Evolutionary conservation across 1,140 invertebrate species (phyloP), one percentile per base, ranked within the genome.

Genomic region (Brachionus paranguensis): DNA sequence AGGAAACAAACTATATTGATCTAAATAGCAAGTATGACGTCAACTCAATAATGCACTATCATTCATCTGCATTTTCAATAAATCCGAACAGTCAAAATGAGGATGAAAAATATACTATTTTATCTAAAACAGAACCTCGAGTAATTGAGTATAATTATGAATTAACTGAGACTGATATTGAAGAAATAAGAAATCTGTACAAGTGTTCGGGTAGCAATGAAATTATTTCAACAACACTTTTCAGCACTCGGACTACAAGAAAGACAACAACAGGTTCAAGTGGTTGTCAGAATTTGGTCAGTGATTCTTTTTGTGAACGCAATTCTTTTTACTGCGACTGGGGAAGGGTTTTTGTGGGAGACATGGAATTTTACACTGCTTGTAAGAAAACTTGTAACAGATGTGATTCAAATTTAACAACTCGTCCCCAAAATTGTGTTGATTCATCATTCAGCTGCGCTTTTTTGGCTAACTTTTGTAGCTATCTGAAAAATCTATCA

Each of bases 1-100:
- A 53, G 12, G 47, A 53, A 27, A 33, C 17, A 24, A 60, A 37
- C 8, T 55, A 37, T 24, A 24, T 41, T 20, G 29, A 17, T 27
- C 14, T 86, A 86, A 10, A 87, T 86, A 68, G 89, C 91, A 53
- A 14, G 0, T 94, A 94, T 85, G 94, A 95, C 88, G 94, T 93
- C 86, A 91, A 92, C 72, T 94, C 93, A 84, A 93, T 95, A 1
- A 95, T 95, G 94, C 94, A 95, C 87, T 95, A 95, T 86, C 93
- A 93, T 0, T 89, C 91, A 14, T 92, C 91, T 68, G 93, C 93
- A 12, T 95, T 95, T 88, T 93, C 93, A 3, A 17, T 2, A 17
- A 53, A 53, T 53, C 47, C 47, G 3, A 53, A 53, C n/a, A 53
- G 47, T 53, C 12, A 6, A 53, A 53, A 53, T 53, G 91, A 87